Base-by-base conservation (phyloP, 2,113 vertebrate species). In the Aldabrachelys gigantea region DNA sequence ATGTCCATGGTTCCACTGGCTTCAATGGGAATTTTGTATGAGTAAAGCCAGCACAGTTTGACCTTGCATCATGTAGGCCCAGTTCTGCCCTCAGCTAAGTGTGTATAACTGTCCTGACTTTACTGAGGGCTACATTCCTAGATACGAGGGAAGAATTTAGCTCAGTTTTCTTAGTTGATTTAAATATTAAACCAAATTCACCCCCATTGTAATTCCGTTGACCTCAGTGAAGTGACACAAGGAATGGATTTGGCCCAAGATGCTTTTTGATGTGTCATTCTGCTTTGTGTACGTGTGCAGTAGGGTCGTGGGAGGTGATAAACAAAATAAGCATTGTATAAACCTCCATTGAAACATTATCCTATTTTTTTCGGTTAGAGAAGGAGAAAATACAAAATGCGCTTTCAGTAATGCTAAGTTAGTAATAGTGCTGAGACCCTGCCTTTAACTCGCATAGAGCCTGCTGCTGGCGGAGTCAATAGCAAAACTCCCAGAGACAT, bases 201-300 rank as follows among this genome's bases (percentile, higher is more conserved):
- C 80, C 65, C 81, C 50, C 87, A 13, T 80, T 96, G 88, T 91
- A 92, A 95, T 92, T 89, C 59, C 44, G 21, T 0, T 86, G 89
- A 88, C 78, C 85, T 88, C 72, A 92, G 83, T 86, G 80, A 87
- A 92, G 90, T 93, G 87, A 86, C 82, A 85, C 76, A 94, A 90
- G 95, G 80, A 85, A 88, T 93, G 65, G 81, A 85, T 92, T 96
- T 97, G 89, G 87, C 62, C 95, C 85, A 84, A 86, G 82, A 59
- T 38, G 53, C 84, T 95, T 93, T 95, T 87, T 59, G 87, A 89
- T 57, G 44, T 78, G 75, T 72, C 49, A 10, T 93, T 76, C 89
- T 84, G 54, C 72, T 84, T 95, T 95, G 92, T 80, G 57, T 59
- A 52, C 5, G 11, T 59, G 57, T 31, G 57, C 29, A 12, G 5